A percentile compares a stretch with the other conserved stretches of the same genome.
Conservation (phyloP, 2,888 invertebrate species). For the Troides aeacus region DNA sequence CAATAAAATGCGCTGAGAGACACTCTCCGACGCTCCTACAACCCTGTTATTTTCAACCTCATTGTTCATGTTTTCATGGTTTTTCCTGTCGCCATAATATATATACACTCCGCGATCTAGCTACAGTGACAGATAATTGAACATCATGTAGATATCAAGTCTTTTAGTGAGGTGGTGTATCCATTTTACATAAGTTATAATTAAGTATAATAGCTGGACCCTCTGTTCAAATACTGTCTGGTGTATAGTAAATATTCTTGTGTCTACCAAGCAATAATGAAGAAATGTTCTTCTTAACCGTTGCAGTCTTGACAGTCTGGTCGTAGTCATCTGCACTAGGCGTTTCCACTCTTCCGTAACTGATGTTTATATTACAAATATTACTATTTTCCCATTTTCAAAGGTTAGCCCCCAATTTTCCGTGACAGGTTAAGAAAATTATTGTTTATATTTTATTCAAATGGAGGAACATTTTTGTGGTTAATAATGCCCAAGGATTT, state of each 20-base stretch:
- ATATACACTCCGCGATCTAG: conserved; percentile 30
- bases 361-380: too few relatives aligned
- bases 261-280: neutral
- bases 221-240: neutral
- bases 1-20: conserved; percentile 64
- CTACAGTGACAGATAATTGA: neutral
- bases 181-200: neutral
- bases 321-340: too few relatives aligned
- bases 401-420: neutral
- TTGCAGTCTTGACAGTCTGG: too few relatives aligned
- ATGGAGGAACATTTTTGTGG: conserved; percentile 19
- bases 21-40: conserved; percentile 39
- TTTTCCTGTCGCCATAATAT: conserved; percentile 38
- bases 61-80: conserved; percentile 52
- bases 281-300: too few relatives aligned
- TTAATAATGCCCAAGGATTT: conserved; percentile 15
- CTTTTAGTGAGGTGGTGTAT: neutral
- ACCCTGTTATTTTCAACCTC: conserved; percentile 39
- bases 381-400: too few relatives aligned
- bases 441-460: neutral
- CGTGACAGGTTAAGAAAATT: neutral
- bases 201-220: neutral
- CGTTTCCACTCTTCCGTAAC: too few relatives aligned
- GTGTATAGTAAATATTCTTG: neutral
- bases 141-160: conserved; percentile 5